Evolutionary conservation across 30 jellyfish, hydroid and myxozoan genomes (phyloP), one percentile per base, ranked within the genome.

Genomic region (Hydractinia symbiolongicarpus): DNA sequence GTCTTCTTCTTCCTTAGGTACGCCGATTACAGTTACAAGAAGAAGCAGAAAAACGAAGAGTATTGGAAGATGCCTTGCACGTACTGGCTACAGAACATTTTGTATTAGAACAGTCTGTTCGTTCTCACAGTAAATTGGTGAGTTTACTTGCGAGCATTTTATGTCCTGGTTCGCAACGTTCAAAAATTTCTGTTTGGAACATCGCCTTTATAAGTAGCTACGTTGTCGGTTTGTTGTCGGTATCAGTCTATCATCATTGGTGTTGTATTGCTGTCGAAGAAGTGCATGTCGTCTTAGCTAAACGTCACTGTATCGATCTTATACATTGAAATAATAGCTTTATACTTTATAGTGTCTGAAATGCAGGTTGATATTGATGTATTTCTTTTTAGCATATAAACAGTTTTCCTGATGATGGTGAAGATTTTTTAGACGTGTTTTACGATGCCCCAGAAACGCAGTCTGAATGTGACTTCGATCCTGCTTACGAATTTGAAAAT

Each of bases 11-110:
- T 50, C 17, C 19, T 19, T 15, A 88, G 96, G 96, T 88, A 5
- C 94, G 99, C 52, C 94, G 95, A 50, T 90, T 87, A 20, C 99
- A 93, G 71, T 86, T 93, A 54, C 97, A 93, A 81, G 95, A 86
- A 62, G 99, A 93, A 87, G 80, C 95, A 51, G 99, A 93, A 55
- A 93, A 93, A 52, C 88, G 99, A 53, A 55, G 99, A 44, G 99
- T 93, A 5, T 70, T 93, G 44, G 99, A 93, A 81, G 99, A 93
- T 80, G 96, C 96, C 3, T 72, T 93, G 79, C 99, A 93, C 67
- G 99, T 93, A 6, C 55, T 93, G 62, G 99, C 99, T 10, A 91
- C 84, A 82, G 99, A 93, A 66, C 96, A 86, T 80, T 95, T 88
- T 61, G 96, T 90, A 5, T 80, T 93, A 88, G 99, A 93, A 67